Evolutionary conservation across 1,140 invertebrate genomes (phyloP).

Genomic region (Heliconius melpomene): DNA sequence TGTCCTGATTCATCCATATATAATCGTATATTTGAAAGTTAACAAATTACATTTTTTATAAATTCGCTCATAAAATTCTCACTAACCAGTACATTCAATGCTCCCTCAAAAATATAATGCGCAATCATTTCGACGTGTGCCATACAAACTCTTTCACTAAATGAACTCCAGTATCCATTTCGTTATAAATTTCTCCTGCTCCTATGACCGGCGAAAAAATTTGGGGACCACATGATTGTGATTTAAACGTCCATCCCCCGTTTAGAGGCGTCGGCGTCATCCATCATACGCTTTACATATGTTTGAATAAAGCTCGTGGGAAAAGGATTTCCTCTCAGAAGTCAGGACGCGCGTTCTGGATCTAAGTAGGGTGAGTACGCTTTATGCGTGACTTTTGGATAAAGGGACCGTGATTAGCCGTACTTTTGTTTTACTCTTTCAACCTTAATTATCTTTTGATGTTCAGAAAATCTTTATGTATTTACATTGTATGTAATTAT

Average conservation of each 20-base stretch:
- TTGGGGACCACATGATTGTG: conserved; percentile 71
- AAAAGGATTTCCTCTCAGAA: conserved; percentile 80
- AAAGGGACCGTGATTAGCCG: conserved; percentile 33
- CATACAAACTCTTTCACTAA: conserved; percentile 69
- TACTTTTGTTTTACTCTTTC: conserved; percentile 20
- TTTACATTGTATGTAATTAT: background rate
- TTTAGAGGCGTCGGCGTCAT: conserved; percentile 65
- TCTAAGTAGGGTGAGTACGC: conserved; percentile 58
- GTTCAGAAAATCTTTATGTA: background rate
- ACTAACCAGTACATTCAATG: conserved; percentile 41
- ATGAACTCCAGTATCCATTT: conserved; percentile 67
- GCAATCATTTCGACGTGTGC: conserved; percentile 71
- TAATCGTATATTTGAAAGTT: background rate
- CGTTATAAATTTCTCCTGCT: conserved; percentile 76
- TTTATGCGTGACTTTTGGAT: conserved; percentile 36
- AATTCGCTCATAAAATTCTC: conserved; percentile 1
- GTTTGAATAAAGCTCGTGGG: conserved; percentile 81
- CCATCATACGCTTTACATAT: conserved; percentile 82
- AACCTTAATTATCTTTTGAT: background rate
- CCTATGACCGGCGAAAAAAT: conserved; percentile 75
- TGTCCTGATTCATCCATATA: no score
- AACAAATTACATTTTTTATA: background rate
- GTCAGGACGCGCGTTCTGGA: conserved; percentile 65
- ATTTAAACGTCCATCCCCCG: conserved; percentile 75
- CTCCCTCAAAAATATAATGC: conserved; percentile 66